These are phyloP conservation scores for Osedax frankpressi DNA, from an alignment of 2,888 invertebrate genomes.

Conservation along the genomic window DNA sequence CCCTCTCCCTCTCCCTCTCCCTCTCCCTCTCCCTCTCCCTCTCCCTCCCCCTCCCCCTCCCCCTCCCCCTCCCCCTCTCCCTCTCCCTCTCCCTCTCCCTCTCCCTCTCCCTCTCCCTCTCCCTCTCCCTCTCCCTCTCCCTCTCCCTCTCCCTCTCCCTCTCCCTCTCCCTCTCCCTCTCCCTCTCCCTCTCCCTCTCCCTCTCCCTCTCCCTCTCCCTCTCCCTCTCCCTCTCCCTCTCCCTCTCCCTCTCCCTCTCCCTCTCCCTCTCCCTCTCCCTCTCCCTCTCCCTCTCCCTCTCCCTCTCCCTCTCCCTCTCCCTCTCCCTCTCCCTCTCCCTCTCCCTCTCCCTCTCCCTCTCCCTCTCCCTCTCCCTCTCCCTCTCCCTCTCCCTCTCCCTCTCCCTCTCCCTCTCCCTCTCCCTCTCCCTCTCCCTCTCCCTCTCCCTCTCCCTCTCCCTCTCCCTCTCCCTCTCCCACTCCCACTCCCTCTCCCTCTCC, in stretches of 20 bases:
- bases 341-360: background rate
- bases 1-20: background rate
- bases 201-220: background rate
- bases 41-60: background rate
- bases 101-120: background rate
- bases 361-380: background rate
- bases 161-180: background rate
- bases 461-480: background rate
- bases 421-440: background rate
- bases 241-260: background rate
- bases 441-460: background rate
- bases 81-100: background rate
- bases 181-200: too few relatives aligned
- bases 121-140: background rate
- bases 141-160: background rate
- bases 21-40: background rate
- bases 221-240: background rate
- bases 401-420: background rate
- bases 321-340: background rate
- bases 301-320: background rate
- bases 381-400: background rate
- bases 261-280: background rate
- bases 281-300: too few relatives aligned
- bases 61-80: background rate
- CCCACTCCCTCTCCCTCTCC: too few relatives aligned